Conservation (phyloP, 1,140 invertebrate species). For the Drosophila fuyamai region DNA sequence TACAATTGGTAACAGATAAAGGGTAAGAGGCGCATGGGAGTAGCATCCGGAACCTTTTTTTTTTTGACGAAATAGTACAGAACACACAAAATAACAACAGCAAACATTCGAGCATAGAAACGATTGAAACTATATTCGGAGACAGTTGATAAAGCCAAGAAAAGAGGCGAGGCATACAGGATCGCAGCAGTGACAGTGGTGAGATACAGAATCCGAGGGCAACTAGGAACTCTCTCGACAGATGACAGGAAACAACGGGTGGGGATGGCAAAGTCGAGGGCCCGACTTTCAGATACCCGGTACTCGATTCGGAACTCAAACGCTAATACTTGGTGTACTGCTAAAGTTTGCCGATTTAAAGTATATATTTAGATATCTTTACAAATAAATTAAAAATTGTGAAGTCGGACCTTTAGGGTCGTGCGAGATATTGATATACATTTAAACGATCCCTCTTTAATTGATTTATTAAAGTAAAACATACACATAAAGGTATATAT, state of each 20-base stretch:
- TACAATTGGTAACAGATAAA: conserved; percentile 30
- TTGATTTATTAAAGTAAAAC: too few relatives aligned
- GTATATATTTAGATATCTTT: too few relatives aligned
- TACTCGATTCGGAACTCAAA: not conserved
- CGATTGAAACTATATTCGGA: conserved; percentile 37
- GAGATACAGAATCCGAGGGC: conserved; percentile 2
- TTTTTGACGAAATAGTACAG: conserved; percentile 18
- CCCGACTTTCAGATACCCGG: conserved; percentile 2
- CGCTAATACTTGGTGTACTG: not conserved
- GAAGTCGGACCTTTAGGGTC: not conserved
- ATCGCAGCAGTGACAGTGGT: conserved; percentile 9
- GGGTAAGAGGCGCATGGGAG: conserved; percentile 10
- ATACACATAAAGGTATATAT: too few relatives aligned
- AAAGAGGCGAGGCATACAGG: conserved; percentile 14
- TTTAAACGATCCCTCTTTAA: too few relatives aligned
- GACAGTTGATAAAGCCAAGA: conserved; percentile 28
- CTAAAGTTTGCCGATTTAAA: too few relatives aligned
- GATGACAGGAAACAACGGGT: conserved; percentile 5
- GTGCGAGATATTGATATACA: too few relatives aligned
- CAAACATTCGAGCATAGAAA: conserved; percentile 41
- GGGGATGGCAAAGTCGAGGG: not conserved
- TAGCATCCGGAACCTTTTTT: conserved; percentile 19
- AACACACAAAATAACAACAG: conserved; percentile 42
- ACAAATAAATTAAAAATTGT: too few relatives aligned
- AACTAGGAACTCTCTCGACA: not conserved